Conservation (phyloP, 1,140 invertebrate genomes). For the Bombus sylvicola region DNA sequence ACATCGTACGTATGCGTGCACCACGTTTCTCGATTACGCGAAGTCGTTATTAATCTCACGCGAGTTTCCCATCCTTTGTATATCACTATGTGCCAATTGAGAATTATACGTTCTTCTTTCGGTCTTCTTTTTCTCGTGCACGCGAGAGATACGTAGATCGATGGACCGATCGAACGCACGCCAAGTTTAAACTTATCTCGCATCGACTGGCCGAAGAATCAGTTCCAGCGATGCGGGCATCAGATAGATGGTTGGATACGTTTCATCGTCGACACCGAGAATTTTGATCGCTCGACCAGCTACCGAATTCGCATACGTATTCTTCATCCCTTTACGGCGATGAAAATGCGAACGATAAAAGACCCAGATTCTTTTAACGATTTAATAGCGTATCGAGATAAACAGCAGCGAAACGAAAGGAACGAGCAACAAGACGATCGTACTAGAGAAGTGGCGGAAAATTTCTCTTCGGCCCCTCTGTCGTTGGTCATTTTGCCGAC, state of each 20-base stretch:
- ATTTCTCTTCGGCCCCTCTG: too few relatives aligned
- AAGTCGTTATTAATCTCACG: constrained; percentile 23
- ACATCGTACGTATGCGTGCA: neutral
- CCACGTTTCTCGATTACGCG: constrained; percentile 26
- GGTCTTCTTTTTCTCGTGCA: neutral
- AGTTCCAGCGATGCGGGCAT: constrained; percentile 1
- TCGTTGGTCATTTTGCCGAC: neutral
- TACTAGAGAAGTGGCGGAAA: neutral
- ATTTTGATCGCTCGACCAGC: constrained; percentile 48
- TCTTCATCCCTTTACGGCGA: too few relatives aligned
- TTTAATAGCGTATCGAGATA: neutral
- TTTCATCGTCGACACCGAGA: constrained; percentile 45
- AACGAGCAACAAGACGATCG: neutral
- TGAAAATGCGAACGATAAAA: neutral
- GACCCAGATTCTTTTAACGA: too few relatives aligned
- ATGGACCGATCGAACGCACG: constrained; percentile 49
- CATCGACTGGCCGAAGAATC: constrained; percentile 20
- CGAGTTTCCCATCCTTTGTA: constrained; percentile 49
- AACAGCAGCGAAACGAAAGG: neutral
- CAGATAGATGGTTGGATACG: constrained; percentile 54
- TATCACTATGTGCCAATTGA: neutral
- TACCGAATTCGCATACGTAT: constrained; percentile 36
- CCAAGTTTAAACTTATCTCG: constrained; percentile 23
- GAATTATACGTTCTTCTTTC: neutral
- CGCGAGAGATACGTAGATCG: constrained; percentile 46